Evolutionary conservation across 2,797 vertebrate species (phyloP).

Genomic region (Schizopygopsis pylzovi): DNA sequence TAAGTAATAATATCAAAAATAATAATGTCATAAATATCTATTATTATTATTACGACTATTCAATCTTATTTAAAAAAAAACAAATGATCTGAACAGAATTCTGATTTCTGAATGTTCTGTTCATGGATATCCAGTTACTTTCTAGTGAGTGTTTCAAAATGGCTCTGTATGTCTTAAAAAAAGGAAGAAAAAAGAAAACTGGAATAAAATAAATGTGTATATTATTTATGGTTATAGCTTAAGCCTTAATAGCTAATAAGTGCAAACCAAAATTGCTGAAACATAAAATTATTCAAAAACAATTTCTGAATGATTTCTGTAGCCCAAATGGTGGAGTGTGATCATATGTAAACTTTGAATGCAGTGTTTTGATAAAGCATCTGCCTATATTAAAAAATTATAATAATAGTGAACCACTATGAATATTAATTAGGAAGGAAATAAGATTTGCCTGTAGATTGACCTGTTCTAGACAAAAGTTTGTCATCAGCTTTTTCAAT

Average conservation of each 20-base stretch:
- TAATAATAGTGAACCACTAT: neutral
- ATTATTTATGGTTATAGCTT: too few species aligned
- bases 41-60: neutral
- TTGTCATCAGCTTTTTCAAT: conserved; percentile 48
- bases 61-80: too few species aligned
- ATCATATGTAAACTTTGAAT: neutral
- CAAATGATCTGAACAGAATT: neutral
- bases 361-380: neutral
- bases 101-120: neutral
- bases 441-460: neutral
- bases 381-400: neutral
- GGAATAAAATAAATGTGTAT: too few species aligned
- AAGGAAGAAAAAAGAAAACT: too few species aligned
- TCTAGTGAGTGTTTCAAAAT: neutral
- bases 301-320: neutral
- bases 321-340: neutral
- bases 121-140: neutral
- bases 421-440: neutral
- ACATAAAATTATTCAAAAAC: neutral
- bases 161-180: too few species aligned
- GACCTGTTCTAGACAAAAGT: neutral
- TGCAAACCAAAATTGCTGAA: too few species aligned
- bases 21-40: neutral
- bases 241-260: too few species aligned
- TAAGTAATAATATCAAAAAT: neutral